Conservation (phyloP, 2,888 invertebrate species). For the Hydriomena furcata region DNA sequence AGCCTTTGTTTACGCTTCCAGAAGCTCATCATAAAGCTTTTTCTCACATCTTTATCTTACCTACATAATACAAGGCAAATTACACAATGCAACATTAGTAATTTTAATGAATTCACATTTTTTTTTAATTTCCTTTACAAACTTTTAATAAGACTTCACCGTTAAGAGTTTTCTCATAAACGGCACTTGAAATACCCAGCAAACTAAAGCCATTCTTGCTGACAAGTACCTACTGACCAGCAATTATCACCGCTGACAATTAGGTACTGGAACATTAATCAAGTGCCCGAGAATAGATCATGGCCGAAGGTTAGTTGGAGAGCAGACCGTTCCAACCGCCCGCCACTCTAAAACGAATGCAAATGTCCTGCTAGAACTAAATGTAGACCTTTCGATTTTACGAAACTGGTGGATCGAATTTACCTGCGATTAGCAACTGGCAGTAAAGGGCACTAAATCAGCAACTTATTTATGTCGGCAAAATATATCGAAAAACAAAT, state of each 20-base stretch:
- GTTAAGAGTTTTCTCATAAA: conserved; percentile 2
- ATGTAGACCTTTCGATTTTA: conserved; percentile 1
- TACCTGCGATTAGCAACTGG: too few relatives aligned
- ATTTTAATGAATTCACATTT: too few relatives aligned
- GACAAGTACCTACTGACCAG: conserved; percentile 7
- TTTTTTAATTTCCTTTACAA: background rate
- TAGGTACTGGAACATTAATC: conserved; percentile 50
- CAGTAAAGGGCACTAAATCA: too few relatives aligned
- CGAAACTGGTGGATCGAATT: background rate
- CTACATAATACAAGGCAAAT: background rate
- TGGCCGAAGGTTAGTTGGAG: conserved; percentile 49
- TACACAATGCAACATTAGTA: too few relatives aligned
- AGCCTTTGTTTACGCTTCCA: conserved; percentile 8
- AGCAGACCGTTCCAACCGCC: conserved; percentile 42
- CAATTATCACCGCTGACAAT: conserved; percentile 39
- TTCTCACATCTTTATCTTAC: conserved; percentile 10
- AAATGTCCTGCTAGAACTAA: conserved; percentile 26
- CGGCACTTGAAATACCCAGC: conserved; percentile 13
- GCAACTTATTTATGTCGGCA: too few relatives aligned
- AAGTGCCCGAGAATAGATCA: conserved; percentile 52
- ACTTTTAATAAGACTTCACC: conserved; percentile 1
- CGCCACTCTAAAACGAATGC: conserved; percentile 30
- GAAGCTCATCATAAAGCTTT: conserved; percentile 4
- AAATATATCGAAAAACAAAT: background rate
- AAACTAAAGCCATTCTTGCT: conserved; percentile 14